phyloP scores from a whole-genome alignment of 1,140 invertebrate species.

The Dicyema japonicum region DNA sequence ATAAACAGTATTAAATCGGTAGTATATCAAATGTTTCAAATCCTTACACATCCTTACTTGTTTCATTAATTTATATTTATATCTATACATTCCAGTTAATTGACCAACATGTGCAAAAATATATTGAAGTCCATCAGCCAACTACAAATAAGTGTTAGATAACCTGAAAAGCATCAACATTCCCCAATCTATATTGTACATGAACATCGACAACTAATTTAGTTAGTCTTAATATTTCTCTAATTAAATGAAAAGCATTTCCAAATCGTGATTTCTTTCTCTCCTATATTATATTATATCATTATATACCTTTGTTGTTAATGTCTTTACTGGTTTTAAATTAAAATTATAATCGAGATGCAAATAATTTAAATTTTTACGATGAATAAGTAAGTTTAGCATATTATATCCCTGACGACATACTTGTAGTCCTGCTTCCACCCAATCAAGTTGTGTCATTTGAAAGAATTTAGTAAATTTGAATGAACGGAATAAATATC shows the following conservation, averaged over 20 bases:
- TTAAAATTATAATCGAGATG: slow-evolving; percentile 99
- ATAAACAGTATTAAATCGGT: slow-evolving; percentile 59
- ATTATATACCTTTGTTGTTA: slow-evolving; percentile 46
- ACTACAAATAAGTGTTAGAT: slow-evolving; percentile 23
- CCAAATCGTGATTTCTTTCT: slow-evolving; percentile 95
- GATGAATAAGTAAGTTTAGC: slow-evolving; percentile 86
- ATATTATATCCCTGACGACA: slow-evolving; percentile 98
- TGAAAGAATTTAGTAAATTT: slow-evolving; percentile 99
- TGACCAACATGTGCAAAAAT: slow-evolving; percentile 97
- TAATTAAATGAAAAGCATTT: slow-evolving; percentile 93
- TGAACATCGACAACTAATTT: slow-evolving; percentile 94
- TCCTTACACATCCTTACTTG: slow-evolving; percentile 99
- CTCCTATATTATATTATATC: slow-evolving; percentile 24
- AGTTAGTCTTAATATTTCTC: slow-evolving; percentile 78
- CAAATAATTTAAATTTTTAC: slow-evolving; percentile 93
- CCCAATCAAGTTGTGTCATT: slow-evolving; percentile 93
- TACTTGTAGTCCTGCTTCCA: slow-evolving; percentile 43
- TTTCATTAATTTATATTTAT: slow-evolving; percentile 96
- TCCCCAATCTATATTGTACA: slow-evolving; percentile 89
- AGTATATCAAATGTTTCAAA: slow-evolving; percentile 92
- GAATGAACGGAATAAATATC: slow-evolving; percentile 85
- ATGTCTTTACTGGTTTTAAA: slow-evolving; percentile 87
- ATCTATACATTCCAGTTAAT: slow-evolving; percentile 94
- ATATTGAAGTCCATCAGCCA: slow-evolving; percentile 92
- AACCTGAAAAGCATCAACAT: slow-evolving; percentile 65